A percentile compares a stretch with the other conserved stretches of the same genome.
Conservation (phyloP, 2,797 vertebrate species). For the Cirrhinus mrigala region DNA sequence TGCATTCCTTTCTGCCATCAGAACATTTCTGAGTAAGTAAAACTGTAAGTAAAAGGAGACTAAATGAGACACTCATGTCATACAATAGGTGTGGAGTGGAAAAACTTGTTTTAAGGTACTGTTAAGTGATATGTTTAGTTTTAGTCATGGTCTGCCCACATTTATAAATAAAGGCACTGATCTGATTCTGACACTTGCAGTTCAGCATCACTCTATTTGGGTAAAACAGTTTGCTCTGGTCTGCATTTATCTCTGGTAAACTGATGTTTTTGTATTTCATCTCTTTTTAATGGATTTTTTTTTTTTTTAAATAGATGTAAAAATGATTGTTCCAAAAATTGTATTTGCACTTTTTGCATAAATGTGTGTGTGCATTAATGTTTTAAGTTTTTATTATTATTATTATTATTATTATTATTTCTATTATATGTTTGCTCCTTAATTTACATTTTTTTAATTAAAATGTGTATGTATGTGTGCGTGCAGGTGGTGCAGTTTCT, state of each 20-base stretch:
- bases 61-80: background rate
- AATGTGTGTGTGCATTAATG: background rate
- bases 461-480: background rate
- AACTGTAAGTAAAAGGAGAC: background rate
- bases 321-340: background rate
- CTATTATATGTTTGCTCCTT: background rate
- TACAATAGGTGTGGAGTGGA: background rate
- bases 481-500: background rate
- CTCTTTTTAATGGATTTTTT: background rate
- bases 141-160: background rate
- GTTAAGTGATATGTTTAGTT: background rate
- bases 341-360: background rate
- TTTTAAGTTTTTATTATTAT: background rate
- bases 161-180: background rate
- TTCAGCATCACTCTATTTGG: background rate
- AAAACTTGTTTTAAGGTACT: background rate
- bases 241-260: background rate
- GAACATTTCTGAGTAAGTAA: too few species aligned
- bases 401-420: background rate
- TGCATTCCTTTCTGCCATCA: too few species aligned
- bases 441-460: background rate
- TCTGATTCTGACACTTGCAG: background rate
- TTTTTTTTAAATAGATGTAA: background rate
- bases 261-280: background rate
- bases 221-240: background rate